Base-by-base conservation (phyloP, 2,888 invertebrate species). In the Cataglyphis cursor region DNA sequence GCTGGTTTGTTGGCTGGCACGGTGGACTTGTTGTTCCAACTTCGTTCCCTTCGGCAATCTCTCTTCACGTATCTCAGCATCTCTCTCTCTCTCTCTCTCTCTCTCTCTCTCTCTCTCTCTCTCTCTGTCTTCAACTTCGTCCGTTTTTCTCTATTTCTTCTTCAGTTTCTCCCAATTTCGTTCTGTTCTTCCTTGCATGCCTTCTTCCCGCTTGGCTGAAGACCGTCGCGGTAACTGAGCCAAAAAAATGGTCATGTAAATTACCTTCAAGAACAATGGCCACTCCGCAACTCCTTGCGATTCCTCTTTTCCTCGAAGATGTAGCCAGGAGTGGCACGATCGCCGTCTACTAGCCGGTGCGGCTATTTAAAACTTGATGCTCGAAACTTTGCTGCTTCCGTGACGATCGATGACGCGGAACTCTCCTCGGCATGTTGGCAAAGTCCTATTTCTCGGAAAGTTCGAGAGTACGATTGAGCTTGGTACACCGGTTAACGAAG, bases 1-100 rank as follows among this genome's bases (percentile, higher is more conserved):
- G 87, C 89, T 86, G 84, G 88, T 87, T 91, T 72, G 78, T 80
- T 80, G 78, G 78, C 86, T 90, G 87, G 89, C 57, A 68, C 84
- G 87, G 87, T 89, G 91, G 92, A 92, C 91, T 92, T 93, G 92
- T 93, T 93, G 91, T 92, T 93, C 92, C 89, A 92, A 92, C 92
- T 92, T 88, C 83, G 86, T 85, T 90, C 88, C 87, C 87, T 87
- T 90, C 86, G 80, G 66, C 85, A 83, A 81, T 87, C 87, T 90
- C 73, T 81, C 76, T 83, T 83, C 88, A 78, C 78, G 51, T 85
- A 81, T 86, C 82, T 83, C 85, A 70, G 38, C 57, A 15, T 18
- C 9, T 64, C 35, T 64, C 24, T 81, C 85, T 76, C 48, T 74
- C 28, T 54, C 12, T 62, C 64, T 48, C 38, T 72, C 18, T 41